phyloP scores from a whole-genome alignment of 2,113 vertebrate genomes.

The Desmodus rotundus region DNA sequence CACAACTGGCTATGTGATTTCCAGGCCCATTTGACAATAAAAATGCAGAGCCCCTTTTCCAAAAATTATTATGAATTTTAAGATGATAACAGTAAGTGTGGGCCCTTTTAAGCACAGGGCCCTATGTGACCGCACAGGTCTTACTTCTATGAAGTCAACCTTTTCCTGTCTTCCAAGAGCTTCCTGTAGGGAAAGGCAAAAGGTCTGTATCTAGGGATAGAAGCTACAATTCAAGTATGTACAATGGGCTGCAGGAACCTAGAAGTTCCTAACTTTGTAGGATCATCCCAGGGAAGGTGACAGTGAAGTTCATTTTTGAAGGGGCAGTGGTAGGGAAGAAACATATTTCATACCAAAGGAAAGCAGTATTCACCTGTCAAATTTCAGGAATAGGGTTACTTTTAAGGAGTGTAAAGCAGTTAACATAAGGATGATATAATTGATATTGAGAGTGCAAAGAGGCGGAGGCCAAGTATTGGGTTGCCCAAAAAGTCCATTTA shows the following conservation, averaged over 20 bases:
- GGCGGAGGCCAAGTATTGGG: background rate
- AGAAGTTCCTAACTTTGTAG: background rate
- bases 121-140: background rate
- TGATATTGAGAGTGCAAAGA: background rate
- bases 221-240: background rate
- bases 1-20: background rate
- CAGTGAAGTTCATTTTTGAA: background rate
- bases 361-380: background rate
- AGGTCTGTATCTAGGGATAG: background rate
- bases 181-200: background rate
- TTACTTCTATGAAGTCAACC: background rate
- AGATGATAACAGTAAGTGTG: background rate
- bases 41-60: background rate
- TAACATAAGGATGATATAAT: background rate
- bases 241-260: background rate
- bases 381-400: background rate
- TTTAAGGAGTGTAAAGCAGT: background rate
- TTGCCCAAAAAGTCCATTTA: no score
- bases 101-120: background rate
- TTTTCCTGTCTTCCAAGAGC: background rate
- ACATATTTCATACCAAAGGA: background rate
- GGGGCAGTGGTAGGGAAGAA: background rate
- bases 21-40: background rate
- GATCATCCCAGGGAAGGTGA: background rate
- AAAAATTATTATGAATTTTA: slow-evolving; percentile 5